Evolutionary conservation across 2,113 vertebrate genomes (phyloP).

Genomic region (Eolophus roseicapilla): DNA sequence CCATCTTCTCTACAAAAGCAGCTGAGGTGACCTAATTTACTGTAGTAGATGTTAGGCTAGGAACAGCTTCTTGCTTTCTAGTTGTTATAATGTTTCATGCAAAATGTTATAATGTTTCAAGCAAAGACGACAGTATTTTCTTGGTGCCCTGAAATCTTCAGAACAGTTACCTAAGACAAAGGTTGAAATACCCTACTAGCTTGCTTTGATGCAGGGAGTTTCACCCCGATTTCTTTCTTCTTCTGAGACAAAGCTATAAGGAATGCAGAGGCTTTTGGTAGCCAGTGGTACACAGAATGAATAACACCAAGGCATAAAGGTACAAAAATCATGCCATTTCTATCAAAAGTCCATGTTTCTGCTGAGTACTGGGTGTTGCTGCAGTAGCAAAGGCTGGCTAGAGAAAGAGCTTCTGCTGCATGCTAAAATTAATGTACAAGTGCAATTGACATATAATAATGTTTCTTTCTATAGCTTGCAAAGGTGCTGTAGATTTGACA

Average conservation of each 20-base stretch:
- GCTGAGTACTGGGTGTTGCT: not conserved
- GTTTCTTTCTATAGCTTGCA: not conserved
- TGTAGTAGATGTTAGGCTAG: not conserved
- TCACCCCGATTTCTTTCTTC: constrained; percentile 47
- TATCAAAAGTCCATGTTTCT: not conserved
- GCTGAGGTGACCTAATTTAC: constrained; percentile 47
- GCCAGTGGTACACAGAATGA: constrained; percentile 16
- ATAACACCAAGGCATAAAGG: not conserved
- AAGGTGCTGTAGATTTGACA: not conserved
- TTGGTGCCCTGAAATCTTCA: constrained; percentile 30
- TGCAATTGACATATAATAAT: not conserved
- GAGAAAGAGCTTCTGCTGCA: not conserved
- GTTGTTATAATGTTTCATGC: constrained; percentile 1
- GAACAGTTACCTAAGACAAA: constrained; percentile 42
- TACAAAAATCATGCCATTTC: not conserved
- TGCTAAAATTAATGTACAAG: not conserved
- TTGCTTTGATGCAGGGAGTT: constrained; percentile 26
- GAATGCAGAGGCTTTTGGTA: constrained; percentile 9
- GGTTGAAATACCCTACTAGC: constrained; percentile 40
- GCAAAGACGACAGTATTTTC: not conserved
- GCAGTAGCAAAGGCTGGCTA: not conserved
- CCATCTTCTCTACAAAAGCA: not conserved
- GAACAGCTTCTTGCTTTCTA: not conserved
- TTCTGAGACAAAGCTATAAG: constrained; percentile 55
- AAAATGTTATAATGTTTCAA: constrained; percentile 27